Evolutionary conservation across 2,888 invertebrate species (phyloP).

Genomic region (Drosophila macrospina): DNA sequence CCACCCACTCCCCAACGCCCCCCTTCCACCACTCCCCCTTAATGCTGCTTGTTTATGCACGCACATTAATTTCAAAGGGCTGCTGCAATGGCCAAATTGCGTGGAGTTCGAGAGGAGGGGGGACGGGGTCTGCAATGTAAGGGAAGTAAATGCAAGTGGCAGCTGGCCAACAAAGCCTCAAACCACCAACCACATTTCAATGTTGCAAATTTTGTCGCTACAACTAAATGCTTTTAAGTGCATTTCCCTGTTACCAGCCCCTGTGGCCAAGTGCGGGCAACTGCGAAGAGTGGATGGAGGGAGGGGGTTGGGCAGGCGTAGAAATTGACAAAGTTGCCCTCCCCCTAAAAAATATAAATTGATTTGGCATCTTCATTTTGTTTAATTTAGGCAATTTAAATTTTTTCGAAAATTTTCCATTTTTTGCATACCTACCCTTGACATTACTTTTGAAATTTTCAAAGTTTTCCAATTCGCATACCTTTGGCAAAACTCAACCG

Average conservation of each 20-base stretch:
- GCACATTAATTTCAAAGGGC: conserved; percentile 75
- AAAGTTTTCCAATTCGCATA: too few species aligned
- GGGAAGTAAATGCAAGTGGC: conserved; percentile 16
- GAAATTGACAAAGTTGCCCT: conserved; percentile 21
- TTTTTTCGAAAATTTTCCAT: too few species aligned
- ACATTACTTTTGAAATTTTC: too few species aligned
- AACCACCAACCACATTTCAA: conserved; percentile 71
- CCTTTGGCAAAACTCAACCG: too few species aligned
- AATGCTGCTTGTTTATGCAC: conserved; percentile 69
- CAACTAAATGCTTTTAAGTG: conserved; percentile 81
- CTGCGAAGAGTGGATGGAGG: too few species aligned
- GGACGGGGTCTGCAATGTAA: background rate
- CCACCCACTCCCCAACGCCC: too few species aligned
- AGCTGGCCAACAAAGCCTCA: conserved; percentile 24
- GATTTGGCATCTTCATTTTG: too few species aligned
- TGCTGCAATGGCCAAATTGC: conserved; percentile 46
- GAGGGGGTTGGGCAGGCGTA: background rate
- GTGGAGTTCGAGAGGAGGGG: background rate
- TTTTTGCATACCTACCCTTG: too few species aligned
- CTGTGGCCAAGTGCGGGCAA: background rate
- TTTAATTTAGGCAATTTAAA: too few species aligned
- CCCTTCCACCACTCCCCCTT: too few species aligned
- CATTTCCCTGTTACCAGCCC: conserved; percentile 62
- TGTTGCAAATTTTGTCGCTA: conserved; percentile 73
- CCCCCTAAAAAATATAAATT: conserved; percentile 35